These are phyloP conservation scores for Coracias cyanogaster DNA, from an alignment of 2,797 vertebrate genomes.

Conservation along the genomic window DNA sequence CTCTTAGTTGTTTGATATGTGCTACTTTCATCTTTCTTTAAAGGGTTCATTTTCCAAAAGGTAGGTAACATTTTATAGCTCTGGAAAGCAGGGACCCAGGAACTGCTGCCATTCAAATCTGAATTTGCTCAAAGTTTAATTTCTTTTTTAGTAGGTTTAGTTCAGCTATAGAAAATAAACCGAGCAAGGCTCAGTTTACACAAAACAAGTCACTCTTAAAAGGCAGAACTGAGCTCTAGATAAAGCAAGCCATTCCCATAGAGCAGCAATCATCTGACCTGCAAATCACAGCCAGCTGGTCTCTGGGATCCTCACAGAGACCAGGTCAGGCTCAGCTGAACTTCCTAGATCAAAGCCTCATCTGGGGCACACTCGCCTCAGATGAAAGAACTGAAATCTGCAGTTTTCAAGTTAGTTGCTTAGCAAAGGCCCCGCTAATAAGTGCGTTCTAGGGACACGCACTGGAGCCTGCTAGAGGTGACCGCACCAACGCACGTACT, in stretches of 20 bases:
- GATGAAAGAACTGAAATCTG: background rate
- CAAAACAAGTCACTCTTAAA: background rate
- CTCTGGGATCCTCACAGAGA: background rate
- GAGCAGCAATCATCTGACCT: background rate
- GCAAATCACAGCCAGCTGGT: background rate
- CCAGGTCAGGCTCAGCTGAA: background rate
- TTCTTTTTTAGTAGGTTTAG: background rate
- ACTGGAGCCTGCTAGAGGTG: background rate
- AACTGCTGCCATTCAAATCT: background rate
- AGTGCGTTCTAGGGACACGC: background rate
- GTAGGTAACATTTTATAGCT: background rate
- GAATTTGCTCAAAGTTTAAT: background rate
- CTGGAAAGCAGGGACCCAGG: background rate
- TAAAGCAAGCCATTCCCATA: background rate
- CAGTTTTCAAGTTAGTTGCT: background rate
- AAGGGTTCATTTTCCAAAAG: background rate
- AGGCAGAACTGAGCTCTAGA: background rate
- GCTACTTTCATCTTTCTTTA: background rate
- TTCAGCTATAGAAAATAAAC: background rate
- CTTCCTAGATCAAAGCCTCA: constrained; percentile 41
- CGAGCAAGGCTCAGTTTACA: background rate
- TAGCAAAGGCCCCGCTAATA: background rate
- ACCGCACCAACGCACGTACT: accelerated
- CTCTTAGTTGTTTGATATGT: background rate
- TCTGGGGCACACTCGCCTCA: background rate